Conservation (phyloP, 2,797 vertebrate species). For the Arctocebus calabarensis region DNA sequence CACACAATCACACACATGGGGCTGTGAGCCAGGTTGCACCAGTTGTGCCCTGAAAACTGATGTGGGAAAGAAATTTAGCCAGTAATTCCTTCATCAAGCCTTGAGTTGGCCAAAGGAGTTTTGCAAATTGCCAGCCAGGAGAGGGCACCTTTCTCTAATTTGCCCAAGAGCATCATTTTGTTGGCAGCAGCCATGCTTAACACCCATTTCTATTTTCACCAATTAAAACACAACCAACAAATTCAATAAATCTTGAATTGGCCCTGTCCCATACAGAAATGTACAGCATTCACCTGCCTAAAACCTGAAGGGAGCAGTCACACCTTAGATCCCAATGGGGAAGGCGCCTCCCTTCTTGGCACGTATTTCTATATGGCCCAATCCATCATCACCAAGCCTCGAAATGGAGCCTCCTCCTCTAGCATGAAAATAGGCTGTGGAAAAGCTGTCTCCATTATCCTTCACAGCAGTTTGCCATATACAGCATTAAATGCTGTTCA, state of each 20-base stretch:
- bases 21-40: neutral
- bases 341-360: neutral
- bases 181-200: neutral
- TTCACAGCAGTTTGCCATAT: conserved; percentile 62
- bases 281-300: neutral
- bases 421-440: conserved; percentile 64
- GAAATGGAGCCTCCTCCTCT: conserved; percentile 48
- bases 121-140: neutral
- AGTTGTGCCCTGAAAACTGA: neutral
- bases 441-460: conserved; percentile 66
- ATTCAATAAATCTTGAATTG: neutral
- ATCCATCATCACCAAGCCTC: conserved; percentile 27
- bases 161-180: neutral
- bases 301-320: neutral
- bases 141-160: neutral
- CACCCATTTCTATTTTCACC: neutral
- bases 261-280: neutral
- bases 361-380: neutral
- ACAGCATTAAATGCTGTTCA: conserved; percentile 75
- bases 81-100: neutral
- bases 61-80: neutral
- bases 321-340: neutral
- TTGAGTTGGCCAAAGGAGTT: neutral
- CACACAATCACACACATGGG: neutral
- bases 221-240: neutral